These are phyloP conservation scores for Limonius californicus DNA, from an alignment of 1,140 invertebrate genomes.

Conservation along the genomic window DNA sequence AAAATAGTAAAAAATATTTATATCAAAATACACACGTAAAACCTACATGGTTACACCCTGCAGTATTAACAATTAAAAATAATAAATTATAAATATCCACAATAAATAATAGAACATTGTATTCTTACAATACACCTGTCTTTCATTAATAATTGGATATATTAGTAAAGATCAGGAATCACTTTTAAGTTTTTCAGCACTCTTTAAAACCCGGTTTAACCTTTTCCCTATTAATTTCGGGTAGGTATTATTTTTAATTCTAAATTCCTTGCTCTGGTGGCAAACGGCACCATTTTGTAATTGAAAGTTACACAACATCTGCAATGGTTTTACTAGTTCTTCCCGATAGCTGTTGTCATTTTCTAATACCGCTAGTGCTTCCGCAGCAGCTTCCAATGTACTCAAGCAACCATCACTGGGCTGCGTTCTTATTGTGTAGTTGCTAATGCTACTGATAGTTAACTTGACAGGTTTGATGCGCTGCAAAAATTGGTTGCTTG, in stretches of 20 bases:
- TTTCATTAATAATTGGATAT: too few species aligned
- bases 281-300: constrained; percentile 85
- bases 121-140: too few species aligned
- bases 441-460: constrained; percentile 64
- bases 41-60: too few species aligned
- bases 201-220: constrained; percentile 54
- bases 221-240: constrained; percentile 78
- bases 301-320: constrained; percentile 80
- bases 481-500: constrained; percentile 65
- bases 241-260: constrained; percentile 81
- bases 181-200: constrained; percentile 29
- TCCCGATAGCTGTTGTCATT: constrained; percentile 60
- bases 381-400: constrained; percentile 84
- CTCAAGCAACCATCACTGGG: constrained; percentile 88
- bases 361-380: constrained; percentile 77
- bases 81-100: too few species aligned
- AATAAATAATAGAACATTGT: too few species aligned
- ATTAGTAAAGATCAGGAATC: too few species aligned
- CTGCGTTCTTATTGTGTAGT: constrained; percentile 90
- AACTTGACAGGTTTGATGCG: constrained; percentile 72
- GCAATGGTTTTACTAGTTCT: constrained; percentile 71
- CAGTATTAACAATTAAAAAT: too few species aligned
- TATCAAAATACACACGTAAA: too few species aligned
- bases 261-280: constrained; percentile 89
- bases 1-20: too few species aligned